Evolutionary conservation across 1,140 invertebrate genomes (phyloP).

Genomic region (Euglossa dilemma): DNA sequence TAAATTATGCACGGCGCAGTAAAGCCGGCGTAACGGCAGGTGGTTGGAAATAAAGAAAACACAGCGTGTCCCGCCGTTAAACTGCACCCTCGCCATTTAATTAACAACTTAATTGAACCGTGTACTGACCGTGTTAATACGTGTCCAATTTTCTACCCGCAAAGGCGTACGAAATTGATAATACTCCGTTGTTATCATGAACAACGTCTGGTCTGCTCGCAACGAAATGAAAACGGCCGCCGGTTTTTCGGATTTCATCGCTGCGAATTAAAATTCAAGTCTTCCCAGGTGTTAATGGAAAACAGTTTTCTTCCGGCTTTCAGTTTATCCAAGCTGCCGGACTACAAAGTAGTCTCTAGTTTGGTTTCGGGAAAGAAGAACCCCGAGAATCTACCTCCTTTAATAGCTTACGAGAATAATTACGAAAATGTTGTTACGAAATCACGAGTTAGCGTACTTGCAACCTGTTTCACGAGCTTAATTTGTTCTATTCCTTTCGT

Average conservation of each 20-base stretch:
- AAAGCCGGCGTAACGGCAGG: background rate
- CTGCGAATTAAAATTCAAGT: background rate
- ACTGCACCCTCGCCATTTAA: slow-evolving; percentile 24
- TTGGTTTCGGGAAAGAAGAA: no score
- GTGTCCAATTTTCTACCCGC: slow-evolving; percentile 37
- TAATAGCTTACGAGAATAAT: no score
- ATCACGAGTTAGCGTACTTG: no score
- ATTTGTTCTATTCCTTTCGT: no score
- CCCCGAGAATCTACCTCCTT: no score
- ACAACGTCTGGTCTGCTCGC: background rate
- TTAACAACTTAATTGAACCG: slow-evolving; percentile 50
- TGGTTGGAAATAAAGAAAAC: slow-evolving; percentile 11
- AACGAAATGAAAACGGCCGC: background rate
- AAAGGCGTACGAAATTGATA: slow-evolving; percentile 4
- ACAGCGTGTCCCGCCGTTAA: slow-evolving; percentile 25
- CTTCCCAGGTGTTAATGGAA: background rate
- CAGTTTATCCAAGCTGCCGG: background rate
- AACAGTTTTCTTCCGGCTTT: background rate
- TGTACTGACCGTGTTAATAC: slow-evolving; percentile 32
- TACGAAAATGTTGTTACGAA: no score
- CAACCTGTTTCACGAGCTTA: no score
- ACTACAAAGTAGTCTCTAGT: no score
- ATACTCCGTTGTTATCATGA: background rate
- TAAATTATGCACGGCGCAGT: slow-evolving; percentile 32
- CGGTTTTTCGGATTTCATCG: background rate